These are phyloP conservation scores for Selene dorsalis DNA, from an alignment of 2,797 vertebrate genomes.

Conservation along the genomic window DNA sequence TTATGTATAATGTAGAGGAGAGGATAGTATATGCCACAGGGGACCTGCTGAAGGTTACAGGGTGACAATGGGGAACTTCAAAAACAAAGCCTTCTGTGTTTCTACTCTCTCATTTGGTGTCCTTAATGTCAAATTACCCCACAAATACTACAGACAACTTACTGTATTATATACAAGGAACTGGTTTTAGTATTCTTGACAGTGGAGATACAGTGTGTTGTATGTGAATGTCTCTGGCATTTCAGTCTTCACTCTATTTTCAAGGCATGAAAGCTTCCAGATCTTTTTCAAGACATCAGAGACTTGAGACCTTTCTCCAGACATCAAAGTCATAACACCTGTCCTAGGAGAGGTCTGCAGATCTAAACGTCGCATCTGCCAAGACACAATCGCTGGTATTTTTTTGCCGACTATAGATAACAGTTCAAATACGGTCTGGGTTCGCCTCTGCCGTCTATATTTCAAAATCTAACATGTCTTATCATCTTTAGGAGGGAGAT, in stretches of 20 bases:
- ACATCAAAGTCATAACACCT: slow-evolving; percentile 53
- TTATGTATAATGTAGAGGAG: slow-evolving; percentile 64
- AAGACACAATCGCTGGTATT: slow-evolving; percentile 34
- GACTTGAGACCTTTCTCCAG: slow-evolving; percentile 60
- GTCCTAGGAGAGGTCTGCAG: slow-evolving; percentile 43
- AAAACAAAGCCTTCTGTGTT: slow-evolving; percentile 29
- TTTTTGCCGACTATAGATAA: slow-evolving; percentile 24
- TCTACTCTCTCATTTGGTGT: not conserved
- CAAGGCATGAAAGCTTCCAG: slow-evolving; percentile 53
- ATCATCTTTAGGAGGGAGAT: slow-evolving; percentile 24
- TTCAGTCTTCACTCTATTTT: slow-evolving; percentile 55
- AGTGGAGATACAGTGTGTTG: slow-evolving; percentile 40
- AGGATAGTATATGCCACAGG: slow-evolving; percentile 33
- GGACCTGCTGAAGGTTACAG: slow-evolving; percentile 62
- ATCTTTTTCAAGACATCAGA: slow-evolving; percentile 65
- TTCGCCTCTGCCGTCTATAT: not conserved
- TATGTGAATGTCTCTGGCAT: slow-evolving; percentile 55
- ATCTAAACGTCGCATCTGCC: slow-evolving; percentile 43
- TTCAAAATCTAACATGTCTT: slow-evolving; percentile 26
- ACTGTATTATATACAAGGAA: too few species aligned
- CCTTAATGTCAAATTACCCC: not conserved
- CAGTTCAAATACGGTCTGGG: slow-evolving; percentile 22
- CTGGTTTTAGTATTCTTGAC: slow-evolving; percentile 1
- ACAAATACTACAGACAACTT: not conserved
- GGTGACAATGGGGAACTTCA: slow-evolving; percentile 40